Evolutionary conservation across 2,113 vertebrate species (phyloP).

Genomic region (Plecturocebus donacophilus): DNA sequence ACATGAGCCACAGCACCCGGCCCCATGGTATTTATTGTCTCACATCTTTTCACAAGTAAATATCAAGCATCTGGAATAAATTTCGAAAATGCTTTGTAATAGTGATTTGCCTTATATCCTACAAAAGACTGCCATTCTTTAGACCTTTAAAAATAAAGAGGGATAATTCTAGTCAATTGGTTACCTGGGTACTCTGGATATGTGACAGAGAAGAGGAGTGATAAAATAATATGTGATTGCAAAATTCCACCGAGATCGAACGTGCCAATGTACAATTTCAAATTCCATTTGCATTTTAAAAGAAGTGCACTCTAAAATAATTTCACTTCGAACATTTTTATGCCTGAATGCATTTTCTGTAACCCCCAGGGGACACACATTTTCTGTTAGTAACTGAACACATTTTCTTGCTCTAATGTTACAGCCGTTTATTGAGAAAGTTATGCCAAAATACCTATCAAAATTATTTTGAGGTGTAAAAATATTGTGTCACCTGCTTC

Average conservation of each 20-base stretch:
- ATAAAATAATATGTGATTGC: slow-evolving; percentile 26
- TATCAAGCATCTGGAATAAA: slow-evolving; percentile 2
- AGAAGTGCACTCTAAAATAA: slow-evolving; percentile 65
- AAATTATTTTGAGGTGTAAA: slow-evolving; percentile 61
- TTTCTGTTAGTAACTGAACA: slow-evolving; percentile 55
- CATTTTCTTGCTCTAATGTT: slow-evolving; percentile 54
- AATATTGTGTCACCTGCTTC: slow-evolving; percentile 68
- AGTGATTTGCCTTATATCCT: slow-evolving; percentile 32
- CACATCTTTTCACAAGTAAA: neutral
- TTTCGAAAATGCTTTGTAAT: slow-evolving; percentile 45
- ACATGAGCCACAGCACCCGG: no score
- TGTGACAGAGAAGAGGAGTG: neutral
- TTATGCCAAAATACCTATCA: slow-evolving; percentile 64
- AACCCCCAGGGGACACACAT: slow-evolving; percentile 11
- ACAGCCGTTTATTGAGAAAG: slow-evolving; percentile 56
- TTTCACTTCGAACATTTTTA: slow-evolving; percentile 66
- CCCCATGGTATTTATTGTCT: neutral
- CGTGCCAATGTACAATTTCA: slow-evolving; percentile 39
- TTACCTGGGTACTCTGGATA: slow-evolving; percentile 4
- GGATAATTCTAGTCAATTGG: neutral
- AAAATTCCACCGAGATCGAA: slow-evolving; percentile 37
- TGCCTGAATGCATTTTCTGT: slow-evolving; percentile 56
- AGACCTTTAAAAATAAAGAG: slow-evolving; percentile 18
- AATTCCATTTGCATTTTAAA: slow-evolving; percentile 70
- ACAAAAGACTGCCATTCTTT: neutral